Evolutionary conservation across 2,113 vertebrate genomes (phyloP).

Genomic region (Charina bottae): DNA sequence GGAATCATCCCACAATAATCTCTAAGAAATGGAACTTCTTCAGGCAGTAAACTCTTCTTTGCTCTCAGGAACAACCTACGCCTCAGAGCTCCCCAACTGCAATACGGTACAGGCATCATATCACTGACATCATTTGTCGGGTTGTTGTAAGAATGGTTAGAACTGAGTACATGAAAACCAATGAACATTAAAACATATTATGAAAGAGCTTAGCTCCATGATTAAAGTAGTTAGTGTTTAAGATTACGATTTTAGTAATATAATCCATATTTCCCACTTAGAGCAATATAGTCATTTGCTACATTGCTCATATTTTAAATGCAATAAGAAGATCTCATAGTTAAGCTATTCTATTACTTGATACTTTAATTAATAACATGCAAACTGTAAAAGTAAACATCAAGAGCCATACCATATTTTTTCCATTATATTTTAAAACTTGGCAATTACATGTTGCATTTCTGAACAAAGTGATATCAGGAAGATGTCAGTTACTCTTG

Average conservation of each 20-base stretch:
- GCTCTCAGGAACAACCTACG: not conserved
- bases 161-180: not conserved
- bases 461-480: constrained; percentile 46
- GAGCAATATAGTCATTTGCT: constrained; percentile 62
- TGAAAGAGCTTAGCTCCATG: not conserved
- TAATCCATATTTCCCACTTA: constrained; percentile 58
- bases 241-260: not conserved
- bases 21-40: not conserved
- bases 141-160: not conserved
- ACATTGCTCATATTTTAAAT: constrained; percentile 73
- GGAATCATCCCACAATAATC: not conserved
- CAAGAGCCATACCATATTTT: constrained; percentile 73
- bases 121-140: not conserved
- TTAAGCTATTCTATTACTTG: constrained; percentile 72
- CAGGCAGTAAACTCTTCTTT: not conserved
- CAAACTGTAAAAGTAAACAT: constrained; percentile 70
- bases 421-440: constrained; percentile 72
- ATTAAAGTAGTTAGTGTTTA: not conserved
- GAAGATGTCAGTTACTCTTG: not conserved
- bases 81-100: not conserved
- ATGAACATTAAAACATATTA: not conserved
- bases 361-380: constrained; percentile 80
- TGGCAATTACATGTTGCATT: constrained; percentile 61
- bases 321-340: constrained; percentile 71
- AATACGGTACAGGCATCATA: not conserved